Percentiles rank a stretch among this genome's conserved stretches.
Evolutionary conservation across 2,113 vertebrate genomes (phyloP).

Genomic region (Melanostigma gelatinosum): DNA sequence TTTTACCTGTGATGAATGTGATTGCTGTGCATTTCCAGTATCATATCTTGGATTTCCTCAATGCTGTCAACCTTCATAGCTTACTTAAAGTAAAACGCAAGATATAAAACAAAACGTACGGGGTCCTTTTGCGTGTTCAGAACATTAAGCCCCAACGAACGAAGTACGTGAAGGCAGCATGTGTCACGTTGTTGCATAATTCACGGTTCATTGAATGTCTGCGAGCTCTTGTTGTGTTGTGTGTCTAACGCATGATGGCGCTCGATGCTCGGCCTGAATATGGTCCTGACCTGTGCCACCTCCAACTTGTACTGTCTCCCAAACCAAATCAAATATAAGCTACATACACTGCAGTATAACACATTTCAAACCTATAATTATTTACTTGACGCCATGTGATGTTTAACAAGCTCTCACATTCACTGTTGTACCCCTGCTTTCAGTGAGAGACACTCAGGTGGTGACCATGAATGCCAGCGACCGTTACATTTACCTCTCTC

Average conservation of each 20-base stretch:
- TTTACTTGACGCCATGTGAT: not conserved
- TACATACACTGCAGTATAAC: not conserved
- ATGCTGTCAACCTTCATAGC: not conserved
- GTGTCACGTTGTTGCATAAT: not conserved
- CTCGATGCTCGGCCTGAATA: not conserved
- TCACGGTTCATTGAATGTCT: not conserved
- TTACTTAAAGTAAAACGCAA: not conserved
- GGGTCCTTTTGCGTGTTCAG: not conserved
- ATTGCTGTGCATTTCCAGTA: not conserved
- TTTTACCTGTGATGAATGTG: not conserved
- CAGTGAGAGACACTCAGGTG: not conserved
- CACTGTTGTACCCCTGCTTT: not conserved
- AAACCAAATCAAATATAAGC: not conserved
- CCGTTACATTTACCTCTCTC: not conserved
- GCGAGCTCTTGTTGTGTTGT: not conserved
- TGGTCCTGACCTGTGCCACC: not conserved
- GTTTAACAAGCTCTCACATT: not conserved
- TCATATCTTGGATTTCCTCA: not conserved
- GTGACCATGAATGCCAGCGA: not conserved
- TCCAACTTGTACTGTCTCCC: not conserved
- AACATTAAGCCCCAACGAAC: not conserved
- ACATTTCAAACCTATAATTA: not conserved
- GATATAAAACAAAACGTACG: not conserved
- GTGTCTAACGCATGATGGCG: constrained; percentile 49
- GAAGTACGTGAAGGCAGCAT: not conserved